phyloP scores from a whole-genome alignment of 2,888 invertebrate genomes.

The Colostygia pectinataria region DNA sequence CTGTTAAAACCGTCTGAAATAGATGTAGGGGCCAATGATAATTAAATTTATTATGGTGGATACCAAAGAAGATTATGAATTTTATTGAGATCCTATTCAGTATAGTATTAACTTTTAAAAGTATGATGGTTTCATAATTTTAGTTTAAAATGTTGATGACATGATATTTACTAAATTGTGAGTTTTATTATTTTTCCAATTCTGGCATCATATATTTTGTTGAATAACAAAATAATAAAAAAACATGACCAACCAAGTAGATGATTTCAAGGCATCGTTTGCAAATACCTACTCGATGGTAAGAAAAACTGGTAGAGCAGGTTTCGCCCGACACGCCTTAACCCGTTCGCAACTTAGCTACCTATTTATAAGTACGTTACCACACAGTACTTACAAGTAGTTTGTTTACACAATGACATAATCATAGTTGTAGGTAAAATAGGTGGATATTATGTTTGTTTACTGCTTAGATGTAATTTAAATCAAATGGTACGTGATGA shows the following conservation, averaged over 20 bases:
- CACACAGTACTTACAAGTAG: conserved; percentile 4
- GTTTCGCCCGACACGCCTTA: conserved; percentile 15
- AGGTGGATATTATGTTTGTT: not conserved
- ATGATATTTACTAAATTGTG: no score
- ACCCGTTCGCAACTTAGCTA: conserved; percentile 7
- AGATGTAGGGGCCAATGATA: no score
- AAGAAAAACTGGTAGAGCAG: conserved; percentile 13
- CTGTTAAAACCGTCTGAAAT: no score
- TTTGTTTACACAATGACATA: conserved; percentile 13
- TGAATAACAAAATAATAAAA: not conserved
- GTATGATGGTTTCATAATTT: no score
- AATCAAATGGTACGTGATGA: not conserved
- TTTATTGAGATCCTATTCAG: no score
- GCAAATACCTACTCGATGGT: not conserved
- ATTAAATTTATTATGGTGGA: no score
- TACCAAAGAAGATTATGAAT: no score
- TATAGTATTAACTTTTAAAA: no score
- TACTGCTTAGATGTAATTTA: not conserved
- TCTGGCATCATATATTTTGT: no score
- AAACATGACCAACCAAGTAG: not conserved
- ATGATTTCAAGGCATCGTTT: conserved; percentile 6
- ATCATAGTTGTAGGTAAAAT: not conserved
- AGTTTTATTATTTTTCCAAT: no score
- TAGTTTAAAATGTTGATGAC: no score
- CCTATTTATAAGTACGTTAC: not conserved